phyloP scores from a whole-genome alignment of 2,113 vertebrate genomes.

The Dasyornis broadbenti region DNA sequence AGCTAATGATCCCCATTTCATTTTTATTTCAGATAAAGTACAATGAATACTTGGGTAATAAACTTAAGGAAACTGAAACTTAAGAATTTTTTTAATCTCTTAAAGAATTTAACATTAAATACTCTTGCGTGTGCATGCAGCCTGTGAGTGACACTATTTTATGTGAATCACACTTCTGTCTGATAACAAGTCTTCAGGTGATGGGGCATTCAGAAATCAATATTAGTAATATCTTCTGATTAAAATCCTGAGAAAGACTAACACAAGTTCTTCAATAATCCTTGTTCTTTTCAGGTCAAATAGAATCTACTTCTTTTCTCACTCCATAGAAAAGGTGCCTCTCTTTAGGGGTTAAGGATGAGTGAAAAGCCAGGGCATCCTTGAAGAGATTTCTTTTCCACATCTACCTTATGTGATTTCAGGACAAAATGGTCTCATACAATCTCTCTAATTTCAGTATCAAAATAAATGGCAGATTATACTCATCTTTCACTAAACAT shows the following conservation, averaged over 20 bases:
- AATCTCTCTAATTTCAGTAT: not conserved
- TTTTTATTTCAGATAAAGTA: not conserved
- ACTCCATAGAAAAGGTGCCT: not conserved
- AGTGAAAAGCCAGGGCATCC: not conserved
- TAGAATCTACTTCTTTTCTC: not conserved
- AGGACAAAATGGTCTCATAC: not conserved
- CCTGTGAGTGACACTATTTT: not conserved
- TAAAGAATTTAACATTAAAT: not conserved
- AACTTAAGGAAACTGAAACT: not conserved
- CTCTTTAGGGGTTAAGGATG: not conserved
- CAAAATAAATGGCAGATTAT: not conserved
- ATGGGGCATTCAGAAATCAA: not conserved
- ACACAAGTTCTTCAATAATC: not conserved
- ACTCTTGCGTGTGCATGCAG: not conserved
- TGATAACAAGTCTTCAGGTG: not conserved
- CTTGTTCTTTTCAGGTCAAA: not conserved
- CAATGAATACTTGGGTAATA: not conserved
- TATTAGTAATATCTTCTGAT: not conserved
- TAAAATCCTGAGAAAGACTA: not conserved
- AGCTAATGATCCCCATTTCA: not conserved
- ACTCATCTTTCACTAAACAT: not conserved
- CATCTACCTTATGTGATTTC: not conserved
- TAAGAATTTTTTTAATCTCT: not conserved
- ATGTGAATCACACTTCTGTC: not conserved
- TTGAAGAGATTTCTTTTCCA: not conserved